Evolutionary conservation across 2,888 invertebrate genomes (phyloP).

Genomic region (Macroteleia sp.): DNA sequence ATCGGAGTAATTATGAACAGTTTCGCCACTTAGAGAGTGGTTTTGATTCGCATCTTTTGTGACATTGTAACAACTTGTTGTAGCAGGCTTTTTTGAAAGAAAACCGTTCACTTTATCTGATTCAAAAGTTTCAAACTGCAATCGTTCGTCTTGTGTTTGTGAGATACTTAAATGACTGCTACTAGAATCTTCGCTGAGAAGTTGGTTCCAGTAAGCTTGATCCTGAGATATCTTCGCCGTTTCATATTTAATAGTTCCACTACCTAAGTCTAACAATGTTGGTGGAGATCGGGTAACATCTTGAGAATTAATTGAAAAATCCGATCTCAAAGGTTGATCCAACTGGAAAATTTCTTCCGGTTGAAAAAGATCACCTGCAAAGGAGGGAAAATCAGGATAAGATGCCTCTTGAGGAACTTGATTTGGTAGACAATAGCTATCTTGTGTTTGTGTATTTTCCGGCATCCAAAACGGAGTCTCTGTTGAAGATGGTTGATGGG

Average conservation of each 20-base stretch:
- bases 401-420: slow-evolving; percentile 81
- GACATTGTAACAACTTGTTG: slow-evolving; percentile 62
- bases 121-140: slow-evolving; percentile 76
- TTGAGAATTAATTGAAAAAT: slow-evolving; percentile 85
- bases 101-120: slow-evolving; percentile 70
- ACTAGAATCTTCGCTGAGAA: slow-evolving; percentile 82
- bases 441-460: slow-evolving; percentile 81
- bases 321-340: slow-evolving; percentile 89
- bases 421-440: slow-evolving; percentile 80
- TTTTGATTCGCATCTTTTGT: slow-evolving; percentile 70
- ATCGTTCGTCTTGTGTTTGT: slow-evolving; percentile 85
- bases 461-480: slow-evolving; percentile 81
- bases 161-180: slow-evolving; percentile 81
- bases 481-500: slow-evolving; percentile 69
- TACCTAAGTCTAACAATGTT: slow-evolving; percentile 89
- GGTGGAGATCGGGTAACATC: slow-evolving; percentile 87
- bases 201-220: slow-evolving; percentile 80
- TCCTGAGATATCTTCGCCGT: slow-evolving; percentile 82
- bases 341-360: slow-evolving; percentile 91
- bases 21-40: slow-evolving; percentile 45
- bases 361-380: slow-evolving; percentile 89
- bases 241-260: slow-evolving; percentile 88
- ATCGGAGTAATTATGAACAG: slow-evolving; percentile 62
- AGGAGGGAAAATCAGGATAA: slow-evolving; percentile 85
- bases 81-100: slow-evolving; percentile 58